Percentiles rank a stretch among this genome's conserved stretches.
These are phyloP conservation scores for Echeneis naucrates DNA, from an alignment of 2,797 vertebrate genomes.

Conservation along the genomic window DNA sequence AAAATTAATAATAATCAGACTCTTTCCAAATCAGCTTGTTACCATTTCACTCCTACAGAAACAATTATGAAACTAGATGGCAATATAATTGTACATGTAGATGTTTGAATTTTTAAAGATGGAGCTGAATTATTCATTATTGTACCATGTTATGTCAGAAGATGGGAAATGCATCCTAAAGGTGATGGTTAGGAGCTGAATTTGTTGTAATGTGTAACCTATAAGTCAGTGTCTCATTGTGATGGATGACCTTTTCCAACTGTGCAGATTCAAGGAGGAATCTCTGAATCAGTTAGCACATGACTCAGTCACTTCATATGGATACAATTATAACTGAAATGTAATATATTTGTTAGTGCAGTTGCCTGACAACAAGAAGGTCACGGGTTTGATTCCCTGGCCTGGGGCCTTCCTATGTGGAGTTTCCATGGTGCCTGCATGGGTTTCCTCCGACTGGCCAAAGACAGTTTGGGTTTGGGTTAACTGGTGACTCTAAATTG, in stretches of 20 bases:
- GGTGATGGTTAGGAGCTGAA: neutral
- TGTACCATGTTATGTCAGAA: neutral
- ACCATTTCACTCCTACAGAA: neutral
- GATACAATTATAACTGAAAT: neutral
- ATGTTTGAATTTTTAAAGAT: neutral
- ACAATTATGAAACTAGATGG: neutral
- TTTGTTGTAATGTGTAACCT: neutral
- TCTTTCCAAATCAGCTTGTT: neutral
- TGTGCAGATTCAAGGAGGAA: neutral
- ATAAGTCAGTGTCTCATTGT: neutral
- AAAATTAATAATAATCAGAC: neutral
- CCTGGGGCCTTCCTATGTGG: no score
- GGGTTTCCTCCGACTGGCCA: no score
- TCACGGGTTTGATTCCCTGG: no score
- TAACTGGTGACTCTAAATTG: no score
- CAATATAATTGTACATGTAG: neutral
- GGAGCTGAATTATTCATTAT: neutral
- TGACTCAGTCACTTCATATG: neutral
- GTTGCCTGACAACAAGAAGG: no score
- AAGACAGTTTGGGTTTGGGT: no score
- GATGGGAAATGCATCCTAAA: neutral
- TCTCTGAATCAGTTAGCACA: neutral
- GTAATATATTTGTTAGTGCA: no score
- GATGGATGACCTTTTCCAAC: neutral
- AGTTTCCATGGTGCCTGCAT: no score